Evolutionary conservation across 2,113 vertebrate genomes (phyloP).

Genomic region (Acrocephalus kingi): DNA sequence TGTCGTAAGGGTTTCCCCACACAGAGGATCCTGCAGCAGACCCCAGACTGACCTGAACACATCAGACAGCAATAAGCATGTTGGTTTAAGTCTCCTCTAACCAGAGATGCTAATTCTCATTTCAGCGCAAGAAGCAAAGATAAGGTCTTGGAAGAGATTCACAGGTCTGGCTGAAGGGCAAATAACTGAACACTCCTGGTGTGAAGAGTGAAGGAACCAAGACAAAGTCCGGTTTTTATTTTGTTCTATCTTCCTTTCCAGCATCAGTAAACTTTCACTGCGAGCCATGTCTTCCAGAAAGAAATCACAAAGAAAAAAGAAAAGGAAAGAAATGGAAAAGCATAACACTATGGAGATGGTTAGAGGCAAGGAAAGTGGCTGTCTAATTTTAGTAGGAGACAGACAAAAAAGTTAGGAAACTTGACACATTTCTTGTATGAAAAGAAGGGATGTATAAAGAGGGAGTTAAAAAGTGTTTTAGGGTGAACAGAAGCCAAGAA

Average conservation of each 20-base stretch:
- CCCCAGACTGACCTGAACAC: not conserved
- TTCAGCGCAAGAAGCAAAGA: not conserved
- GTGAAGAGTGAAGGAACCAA: not conserved
- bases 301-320: not conserved
- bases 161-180: not conserved
- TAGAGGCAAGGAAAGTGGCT: not conserved
- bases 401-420: conserved; percentile 18
- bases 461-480: not conserved
- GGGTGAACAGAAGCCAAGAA: not conserved
- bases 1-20: not conserved
- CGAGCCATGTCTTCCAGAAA: not conserved
- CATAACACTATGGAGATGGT: not conserved
- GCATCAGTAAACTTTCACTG: not conserved
- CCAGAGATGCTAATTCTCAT: not conserved
- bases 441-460: not conserved
- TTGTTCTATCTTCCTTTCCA: not conserved
- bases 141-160: not conserved
- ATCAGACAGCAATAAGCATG: not conserved
- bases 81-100: not conserved
- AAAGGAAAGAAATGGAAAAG: not conserved
- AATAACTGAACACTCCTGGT: not conserved
- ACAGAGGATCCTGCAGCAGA: not conserved
- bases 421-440: not conserved
- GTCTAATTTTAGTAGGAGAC: conserved; percentile 20
- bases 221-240: not conserved